Evolutionary conservation across 2,113 vertebrate species (phyloP).

Genomic region (Zeus faber): DNA sequence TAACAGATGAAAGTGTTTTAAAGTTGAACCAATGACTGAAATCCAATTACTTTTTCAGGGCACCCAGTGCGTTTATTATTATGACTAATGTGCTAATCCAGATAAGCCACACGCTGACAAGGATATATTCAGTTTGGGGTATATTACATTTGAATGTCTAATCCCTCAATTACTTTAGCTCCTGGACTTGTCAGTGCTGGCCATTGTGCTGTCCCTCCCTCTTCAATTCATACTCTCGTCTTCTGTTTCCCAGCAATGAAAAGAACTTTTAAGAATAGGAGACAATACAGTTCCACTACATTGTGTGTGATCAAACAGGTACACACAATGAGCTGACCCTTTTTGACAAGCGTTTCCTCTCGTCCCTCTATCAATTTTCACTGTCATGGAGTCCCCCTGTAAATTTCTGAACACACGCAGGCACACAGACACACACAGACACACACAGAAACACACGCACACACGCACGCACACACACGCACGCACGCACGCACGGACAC

Average conservation of each 20-base stretch:
- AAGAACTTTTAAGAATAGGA: conserved; percentile 47
- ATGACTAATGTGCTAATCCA: too few relatives aligned
- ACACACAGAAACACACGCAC: conserved; percentile 18
- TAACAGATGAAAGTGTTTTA: too few relatives aligned
- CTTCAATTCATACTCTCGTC: conserved; percentile 41
- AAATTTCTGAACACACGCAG: conserved; percentile 10
- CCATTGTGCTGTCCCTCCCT: conserved; percentile 48
- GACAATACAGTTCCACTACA: conserved; percentile 50
- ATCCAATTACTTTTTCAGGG: too few relatives aligned
- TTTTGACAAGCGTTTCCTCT: conserved; percentile 54
- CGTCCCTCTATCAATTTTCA: conserved; percentile 40
- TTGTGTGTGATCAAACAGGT: conserved; percentile 57
- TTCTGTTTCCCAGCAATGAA: conserved; percentile 46
- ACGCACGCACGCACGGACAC: conserved; percentile 7
- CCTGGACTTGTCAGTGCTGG: conserved; percentile 15
- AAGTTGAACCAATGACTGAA: too few relatives aligned
- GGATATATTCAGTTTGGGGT: not conserved
- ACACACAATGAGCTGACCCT: conserved; percentile 59
- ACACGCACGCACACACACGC: conserved; percentile 25
- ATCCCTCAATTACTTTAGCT: not conserved
- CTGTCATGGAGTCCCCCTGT: conserved; percentile 39
- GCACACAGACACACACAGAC: not conserved
- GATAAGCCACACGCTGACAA: too few relatives aligned
- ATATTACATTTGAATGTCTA: not conserved
- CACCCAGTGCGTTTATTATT: too few relatives aligned